Conservation (phyloP, 2,797 vertebrate genomes). For the Nothura maculosa region DNA sequence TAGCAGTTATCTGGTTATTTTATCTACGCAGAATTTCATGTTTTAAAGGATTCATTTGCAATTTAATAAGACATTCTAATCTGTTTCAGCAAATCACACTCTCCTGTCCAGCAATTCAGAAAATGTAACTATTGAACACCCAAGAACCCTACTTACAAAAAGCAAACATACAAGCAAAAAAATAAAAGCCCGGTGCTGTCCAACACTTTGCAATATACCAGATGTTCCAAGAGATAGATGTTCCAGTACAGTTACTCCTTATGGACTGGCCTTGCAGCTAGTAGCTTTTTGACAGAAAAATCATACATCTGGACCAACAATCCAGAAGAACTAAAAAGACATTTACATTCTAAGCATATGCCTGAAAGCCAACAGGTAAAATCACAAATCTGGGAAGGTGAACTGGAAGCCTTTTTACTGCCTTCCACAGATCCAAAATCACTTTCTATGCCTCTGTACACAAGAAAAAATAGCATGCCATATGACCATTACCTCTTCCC, state of each 20-base stretch:
- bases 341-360: not conserved
- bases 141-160: not conserved
- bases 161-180: not conserved
- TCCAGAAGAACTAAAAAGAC: not conserved
- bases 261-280: not conserved
- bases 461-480: not conserved
- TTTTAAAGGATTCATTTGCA: not conserved
- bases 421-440: not conserved
- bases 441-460: not conserved
- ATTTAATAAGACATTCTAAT: conserved; percentile 46
- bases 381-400: not conserved
- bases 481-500: not conserved
- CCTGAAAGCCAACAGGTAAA: not conserved
- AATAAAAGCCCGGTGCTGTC: accelerated
- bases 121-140: not conserved
- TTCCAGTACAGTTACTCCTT: not conserved
- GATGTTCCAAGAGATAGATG: not conserved
- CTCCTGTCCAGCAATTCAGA: not conserved
- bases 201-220: not conserved
- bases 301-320: not conserved
- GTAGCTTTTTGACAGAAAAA: not conserved
- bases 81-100: conserved; percentile 12
- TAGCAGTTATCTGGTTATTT: conserved; percentile 57
- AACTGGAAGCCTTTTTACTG: not conserved
- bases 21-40: not conserved